Base-by-base conservation (phyloP, 2,113 vertebrate genomes). In the Scomber japonicus region DNA sequence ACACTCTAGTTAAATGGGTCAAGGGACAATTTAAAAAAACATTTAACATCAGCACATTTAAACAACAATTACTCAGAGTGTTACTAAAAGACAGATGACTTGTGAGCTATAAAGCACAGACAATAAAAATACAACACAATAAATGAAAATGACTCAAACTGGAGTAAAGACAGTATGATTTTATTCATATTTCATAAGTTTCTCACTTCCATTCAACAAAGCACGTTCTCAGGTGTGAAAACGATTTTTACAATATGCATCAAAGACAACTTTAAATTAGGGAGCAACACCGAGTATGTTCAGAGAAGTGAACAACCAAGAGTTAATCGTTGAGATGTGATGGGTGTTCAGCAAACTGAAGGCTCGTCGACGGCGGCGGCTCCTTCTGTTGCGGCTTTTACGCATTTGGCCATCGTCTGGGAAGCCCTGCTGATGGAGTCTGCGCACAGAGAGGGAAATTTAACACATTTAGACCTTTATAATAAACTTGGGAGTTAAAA, bases 391-490 rank as follows among this genome's bases (percentile, higher is more conserved):
- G 96, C 95, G 46, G 98, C 98, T 93, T 99, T 99, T 48, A 99
- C 96, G 89, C 98, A 99, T 87, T 99, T 99, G 27, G 98, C 98
- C 98, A 99, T 99, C 44, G 98, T 99, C 93, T 99, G 98, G 14
- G 98, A 99, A 45, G 98, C 96, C 90, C 97, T 96, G 91, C 96
- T 97, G 91, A 99, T 99, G 5, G 98, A 94, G 94, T 99, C 98
- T 99, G 67, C 0, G 19, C 10, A 64, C 91, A 77, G 10, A 65
- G 3, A 77, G 0, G 17, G 3, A 64, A 2, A 40, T 40, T 40
- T 9, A 40, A 40, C 35, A 40, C 9, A 9, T 40, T 40, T 9
- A 9, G 35, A 40, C 35, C 35, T 40, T 40, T 8, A 40, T 9
- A 40, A 40, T 10, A 2, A 40, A 9, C 35, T 7, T 40, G 5